A percentile compares a stretch with the other conserved stretches of the same genome.
Evolutionary conservation across 35 echinoderm and acorn worm species (phyloP).

Genomic region (Stichopus chloronotus): DNA sequence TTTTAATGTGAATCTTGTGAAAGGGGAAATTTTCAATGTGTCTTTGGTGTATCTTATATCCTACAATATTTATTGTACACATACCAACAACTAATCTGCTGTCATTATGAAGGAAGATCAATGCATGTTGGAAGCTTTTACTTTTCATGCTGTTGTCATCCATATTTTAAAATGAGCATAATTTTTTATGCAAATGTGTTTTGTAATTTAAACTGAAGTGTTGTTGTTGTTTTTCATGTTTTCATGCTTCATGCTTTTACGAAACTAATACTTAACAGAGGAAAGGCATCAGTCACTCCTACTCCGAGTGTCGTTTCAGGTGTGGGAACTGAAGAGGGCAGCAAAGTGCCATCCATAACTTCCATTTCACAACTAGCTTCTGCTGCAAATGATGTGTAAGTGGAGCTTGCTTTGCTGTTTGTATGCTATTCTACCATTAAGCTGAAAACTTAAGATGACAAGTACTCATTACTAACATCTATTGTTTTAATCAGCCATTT

Average conservation of each 20-base stretch:
- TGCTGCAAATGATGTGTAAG: slow-evolving; percentile 87
- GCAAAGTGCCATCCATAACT: slow-evolving; percentile 50
- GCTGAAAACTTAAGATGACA: too few species aligned
- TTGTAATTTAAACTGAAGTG: slow-evolving; percentile 22
- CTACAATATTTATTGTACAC: too few species aligned
- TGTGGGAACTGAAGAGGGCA: slow-evolving; percentile 45
- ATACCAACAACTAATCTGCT: too few species aligned
- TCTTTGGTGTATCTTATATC: too few species aligned
- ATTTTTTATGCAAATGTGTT: neutral
- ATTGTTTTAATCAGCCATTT: too few species aligned
- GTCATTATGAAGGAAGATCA: too few species aligned
- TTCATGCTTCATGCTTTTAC: slow-evolving; percentile 34
- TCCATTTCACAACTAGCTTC: slow-evolving; percentile 64
- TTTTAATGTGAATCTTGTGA: too few species aligned
- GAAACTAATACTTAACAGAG: slow-evolving; percentile 2
- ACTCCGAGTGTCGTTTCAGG: slow-evolving; percentile 36
- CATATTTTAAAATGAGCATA: too few species aligned
- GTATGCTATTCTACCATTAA: neutral
- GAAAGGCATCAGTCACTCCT: slow-evolving; percentile 31
- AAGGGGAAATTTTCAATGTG: too few species aligned
- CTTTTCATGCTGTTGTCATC: too few species aligned
- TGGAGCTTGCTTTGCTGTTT: neutral
- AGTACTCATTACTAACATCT: too few species aligned
- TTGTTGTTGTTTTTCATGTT: slow-evolving; percentile 1
- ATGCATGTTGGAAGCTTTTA: too few species aligned